Evolutionary conservation across 1,140 invertebrate genomes (phyloP), one percentile per base, ranked within the genome.

Genomic region (Mylabris phalerata): DNA sequence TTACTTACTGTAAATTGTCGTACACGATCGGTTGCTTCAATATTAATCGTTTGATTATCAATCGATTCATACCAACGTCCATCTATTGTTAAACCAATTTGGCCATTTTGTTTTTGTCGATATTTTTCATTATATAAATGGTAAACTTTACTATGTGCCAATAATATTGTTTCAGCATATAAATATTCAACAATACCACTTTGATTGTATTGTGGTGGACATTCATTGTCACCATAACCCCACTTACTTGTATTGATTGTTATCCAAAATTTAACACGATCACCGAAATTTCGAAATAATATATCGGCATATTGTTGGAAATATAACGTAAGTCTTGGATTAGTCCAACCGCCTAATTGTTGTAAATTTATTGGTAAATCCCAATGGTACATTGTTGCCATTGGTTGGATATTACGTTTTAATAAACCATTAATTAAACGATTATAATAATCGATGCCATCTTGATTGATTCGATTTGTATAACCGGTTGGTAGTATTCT

Each of bases 301-400:
- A 67, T 48, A n/a, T 38, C 9, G 0, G 72, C 72, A 49, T 71
- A 75, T 5, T 73, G 69, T 24, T 48, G 63, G 61, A 82, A 85
- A 62, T 78, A 75, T 0, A 81, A 77, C 9, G 78, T 77, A 42
- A 84, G 76, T 26, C 77, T 57, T 0, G 79, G 78, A 67, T 86
- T 86, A 4, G 78, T 71, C 82, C 83, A 85, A 3, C 83, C 84
- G 1, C 84, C 84, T 5, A 83, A 61, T 48, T 84, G 80, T 66
- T 86, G 82, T 3, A 87, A 60, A n/a, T 72, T 72, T 57, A 84
- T 78, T 0, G 85, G 86, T 41, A 86, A 67, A 55, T 87, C 86
- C 84, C 84, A 87, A 60, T 87, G 84, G 65, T 85, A 87, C 25
- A 87, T 78, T 0, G 84, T 86, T 0, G 84, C 82, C 79, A 84